Percentiles rank a stretch among this genome's conserved stretches.
Conservation (phyloP, 1,140 invertebrate species). For the Trichonephila clavipes region DNA sequence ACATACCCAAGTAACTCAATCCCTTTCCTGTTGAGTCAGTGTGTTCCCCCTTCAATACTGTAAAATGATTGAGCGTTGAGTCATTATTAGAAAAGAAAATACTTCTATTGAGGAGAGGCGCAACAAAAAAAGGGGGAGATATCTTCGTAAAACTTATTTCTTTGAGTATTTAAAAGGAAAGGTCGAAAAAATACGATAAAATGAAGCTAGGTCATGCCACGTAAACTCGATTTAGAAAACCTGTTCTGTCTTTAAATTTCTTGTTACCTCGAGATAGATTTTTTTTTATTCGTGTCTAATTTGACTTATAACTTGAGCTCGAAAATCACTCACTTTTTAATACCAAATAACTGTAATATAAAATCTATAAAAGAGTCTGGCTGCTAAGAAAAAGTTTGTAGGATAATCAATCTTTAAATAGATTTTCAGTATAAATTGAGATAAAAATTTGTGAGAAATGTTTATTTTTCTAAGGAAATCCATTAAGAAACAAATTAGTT, state of each 20-base stretch:
- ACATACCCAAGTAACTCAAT: not conserved
- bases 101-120: constrained; percentile 10
- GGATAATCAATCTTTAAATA: no score
- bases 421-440: no score
- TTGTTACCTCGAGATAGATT: not conserved
- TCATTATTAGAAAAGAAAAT: constrained; percentile 36
- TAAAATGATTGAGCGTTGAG: constrained; percentile 19
- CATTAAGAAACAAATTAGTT: no score
- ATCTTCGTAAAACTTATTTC: constrained; percentile 26
- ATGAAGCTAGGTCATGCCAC: constrained; percentile 50
- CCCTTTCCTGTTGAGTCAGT: not conserved
- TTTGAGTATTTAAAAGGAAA: constrained; percentile 44
- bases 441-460: no score
- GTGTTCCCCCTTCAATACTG: not conserved
- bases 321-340: constrained; percentile 8
- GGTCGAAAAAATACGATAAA: constrained; percentile 30
- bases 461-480: no score
- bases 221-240: constrained; percentile 59
- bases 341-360: not conserved
- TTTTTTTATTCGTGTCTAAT: not conserved
- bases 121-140: not conserved
- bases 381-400: not conserved
- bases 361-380: not conserved
- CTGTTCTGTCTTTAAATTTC: constrained; percentile 49
- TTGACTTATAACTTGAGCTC: constrained; percentile 1